Evolutionary conservation across 2,113 vertebrate genomes (phyloP), one percentile per base, ranked within the genome.

Genomic region (Takifugu flavidus): DNA sequence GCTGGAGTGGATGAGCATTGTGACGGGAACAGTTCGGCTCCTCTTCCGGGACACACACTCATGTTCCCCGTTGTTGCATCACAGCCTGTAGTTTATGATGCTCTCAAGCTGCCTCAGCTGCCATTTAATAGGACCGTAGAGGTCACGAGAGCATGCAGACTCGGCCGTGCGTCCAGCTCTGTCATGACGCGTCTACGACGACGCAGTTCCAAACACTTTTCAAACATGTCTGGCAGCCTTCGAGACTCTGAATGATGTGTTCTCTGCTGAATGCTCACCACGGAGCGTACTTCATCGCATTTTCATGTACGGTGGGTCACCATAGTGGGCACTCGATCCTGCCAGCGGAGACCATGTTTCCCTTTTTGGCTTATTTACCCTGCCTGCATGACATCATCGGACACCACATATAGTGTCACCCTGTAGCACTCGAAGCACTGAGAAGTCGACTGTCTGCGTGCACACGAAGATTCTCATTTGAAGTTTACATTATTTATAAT

Each of bases 401-500:
- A 14, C 12, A 52, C 46, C 25, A 15, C n/a, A 50, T 46, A 26
- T 43, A 51, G 14, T 66, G 34, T 26, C 46, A 52, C 20, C 20
- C 49, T 2, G 0, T 34, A 43, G 26, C 61, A 59, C 25, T 44
- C 20, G 47, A 49, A 44, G 6, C 43, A 29, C 56, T 59, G 25
- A 34, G 15, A 56, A 56, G 52, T 59, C 3, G 55, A 44, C 29
- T 39, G 12, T 25, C 25, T 5, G 0, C 45, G 15, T 12, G 25
- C 25, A 31, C 29, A 5, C 25, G 15, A 64, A 26, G 2, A 58
- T 62, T 66, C 4, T 55, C 13, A 31, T 62, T 51, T 58, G 49
- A 29, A 59, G 14, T 13, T 15, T 62, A 4, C 29, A 31, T 1
- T 31, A 31, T 31, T 31, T 6, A 31, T 6, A 31, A 2, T 6